phyloP scores from a whole-genome alignment of 2,113 vertebrate species.

The Numida meleagris region DNA sequence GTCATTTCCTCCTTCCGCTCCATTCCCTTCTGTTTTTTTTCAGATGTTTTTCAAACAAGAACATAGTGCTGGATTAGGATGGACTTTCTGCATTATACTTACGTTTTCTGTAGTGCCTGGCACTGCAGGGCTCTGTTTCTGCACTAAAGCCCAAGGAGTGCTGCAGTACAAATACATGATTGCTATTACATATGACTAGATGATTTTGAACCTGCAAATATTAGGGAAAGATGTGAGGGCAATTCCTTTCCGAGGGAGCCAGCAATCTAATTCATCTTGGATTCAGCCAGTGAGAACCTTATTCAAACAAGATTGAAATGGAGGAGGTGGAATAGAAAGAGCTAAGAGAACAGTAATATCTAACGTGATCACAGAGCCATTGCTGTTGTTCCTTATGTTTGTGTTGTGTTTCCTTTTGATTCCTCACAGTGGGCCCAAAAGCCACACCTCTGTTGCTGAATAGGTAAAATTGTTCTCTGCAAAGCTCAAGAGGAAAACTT shows the following conservation, averaged over 20 bases:
- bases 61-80: neutral
- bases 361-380: fast-evolving
- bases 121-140: neutral
- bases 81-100: neutral
- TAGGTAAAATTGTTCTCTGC: neutral
- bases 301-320: constrained; percentile 3
- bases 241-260: neutral
- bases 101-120: neutral
- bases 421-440: neutral
- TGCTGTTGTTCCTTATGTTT: neutral
- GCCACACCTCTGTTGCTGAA: neutral
- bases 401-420: neutral
- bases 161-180: neutral
- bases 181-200: neutral
- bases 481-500: neutral
- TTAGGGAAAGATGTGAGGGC: neutral
- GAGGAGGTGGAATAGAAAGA: neutral
- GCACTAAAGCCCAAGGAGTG: neutral
- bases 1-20: neutral
- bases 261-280: neutral
- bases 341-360: neutral
- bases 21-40: neutral
- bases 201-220: neutral
- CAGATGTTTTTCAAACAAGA: neutral
- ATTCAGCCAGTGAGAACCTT: neutral